Conservation (phyloP, 1,140 invertebrate genomes). For the Druon quercuslanigerum region DNA sequence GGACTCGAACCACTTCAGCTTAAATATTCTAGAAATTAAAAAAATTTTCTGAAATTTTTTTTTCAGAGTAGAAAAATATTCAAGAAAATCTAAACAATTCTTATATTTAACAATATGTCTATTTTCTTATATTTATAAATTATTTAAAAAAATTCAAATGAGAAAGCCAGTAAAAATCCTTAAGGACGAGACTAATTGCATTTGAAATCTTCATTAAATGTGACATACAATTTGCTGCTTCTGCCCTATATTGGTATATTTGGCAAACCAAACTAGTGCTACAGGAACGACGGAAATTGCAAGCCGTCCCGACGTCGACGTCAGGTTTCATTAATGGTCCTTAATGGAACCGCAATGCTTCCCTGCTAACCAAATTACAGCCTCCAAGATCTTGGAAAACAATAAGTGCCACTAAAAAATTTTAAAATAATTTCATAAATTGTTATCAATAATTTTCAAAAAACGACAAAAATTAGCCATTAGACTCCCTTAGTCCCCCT, state of each 20-base stretch:
- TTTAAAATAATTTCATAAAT: neutral
- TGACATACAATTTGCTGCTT: no score
- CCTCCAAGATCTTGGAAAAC: slow-evolving; percentile 2
- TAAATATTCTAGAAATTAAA: no score
- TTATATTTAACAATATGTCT: no score
- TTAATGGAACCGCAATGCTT: slow-evolving; percentile 60
- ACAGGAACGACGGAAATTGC: slow-evolving; percentile 16
- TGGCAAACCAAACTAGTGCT: slow-evolving; percentile 3
- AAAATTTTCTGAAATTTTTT: no score
- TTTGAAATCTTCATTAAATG: no score
- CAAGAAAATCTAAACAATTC: no score
- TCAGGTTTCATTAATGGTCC: slow-evolving; percentile 56
- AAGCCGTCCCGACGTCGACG: slow-evolving; percentile 17
- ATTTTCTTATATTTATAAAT: no score
- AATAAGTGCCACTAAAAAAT: neutral
- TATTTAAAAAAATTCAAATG: no score
- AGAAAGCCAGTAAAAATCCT: no score
- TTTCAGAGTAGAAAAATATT: no score
- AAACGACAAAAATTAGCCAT: neutral
- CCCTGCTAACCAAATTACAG: slow-evolving; percentile 57
- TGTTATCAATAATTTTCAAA: neutral
- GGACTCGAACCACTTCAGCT: no score
- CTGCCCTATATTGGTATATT: neutral
- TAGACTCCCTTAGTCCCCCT: neutral
- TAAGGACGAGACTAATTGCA: neutral